Percentiles rank a stretch among this genome's conserved stretches.
These are phyloP conservation scores for Calidris pugnax DNA, from an alignment of 2,113 vertebrate genomes.

Conservation along the genomic window DNA sequence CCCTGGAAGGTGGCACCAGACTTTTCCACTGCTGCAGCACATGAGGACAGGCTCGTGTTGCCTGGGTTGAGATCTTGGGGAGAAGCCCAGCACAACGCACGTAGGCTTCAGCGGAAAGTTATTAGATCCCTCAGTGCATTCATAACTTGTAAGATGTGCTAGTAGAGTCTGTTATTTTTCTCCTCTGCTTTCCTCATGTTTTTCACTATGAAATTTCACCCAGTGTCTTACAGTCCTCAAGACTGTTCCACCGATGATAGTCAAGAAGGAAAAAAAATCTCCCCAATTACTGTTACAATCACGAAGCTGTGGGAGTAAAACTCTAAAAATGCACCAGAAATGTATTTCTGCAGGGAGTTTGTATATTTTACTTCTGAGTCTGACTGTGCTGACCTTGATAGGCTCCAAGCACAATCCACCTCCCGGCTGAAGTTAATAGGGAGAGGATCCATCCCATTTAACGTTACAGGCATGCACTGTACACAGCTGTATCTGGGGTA, in stretches of 20 bases:
- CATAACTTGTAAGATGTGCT: neutral
- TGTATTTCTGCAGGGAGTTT: neutral
- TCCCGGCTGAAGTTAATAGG: fast-evolving
- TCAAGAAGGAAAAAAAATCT: neutral
- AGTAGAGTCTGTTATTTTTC: neutral
- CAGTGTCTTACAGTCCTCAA: neutral
- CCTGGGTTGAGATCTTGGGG: neutral
- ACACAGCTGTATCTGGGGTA: fast-evolving
- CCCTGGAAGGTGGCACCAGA: neutral
- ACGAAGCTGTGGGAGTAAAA: neutral
- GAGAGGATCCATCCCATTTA: neutral
- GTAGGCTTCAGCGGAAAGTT: neutral
- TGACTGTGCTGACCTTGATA: neutral
- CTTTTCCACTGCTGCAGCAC: neutral
- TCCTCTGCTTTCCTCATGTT: neutral
- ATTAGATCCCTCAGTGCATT: neutral
- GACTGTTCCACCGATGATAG: neutral
- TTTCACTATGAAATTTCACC: neutral
- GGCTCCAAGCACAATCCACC: neutral
- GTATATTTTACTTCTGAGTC: neutral
- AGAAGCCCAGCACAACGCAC: neutral
- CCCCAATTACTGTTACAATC: neutral
- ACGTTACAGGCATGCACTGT: neutral
- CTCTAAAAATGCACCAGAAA: neutral
- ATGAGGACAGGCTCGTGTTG: fast-evolving